Percentiles rank a stretch among this genome's conserved stretches.
phyloP scores from a whole-genome alignment of 1,140 invertebrate genomes.

The Kradibia gibbosae region DNA sequence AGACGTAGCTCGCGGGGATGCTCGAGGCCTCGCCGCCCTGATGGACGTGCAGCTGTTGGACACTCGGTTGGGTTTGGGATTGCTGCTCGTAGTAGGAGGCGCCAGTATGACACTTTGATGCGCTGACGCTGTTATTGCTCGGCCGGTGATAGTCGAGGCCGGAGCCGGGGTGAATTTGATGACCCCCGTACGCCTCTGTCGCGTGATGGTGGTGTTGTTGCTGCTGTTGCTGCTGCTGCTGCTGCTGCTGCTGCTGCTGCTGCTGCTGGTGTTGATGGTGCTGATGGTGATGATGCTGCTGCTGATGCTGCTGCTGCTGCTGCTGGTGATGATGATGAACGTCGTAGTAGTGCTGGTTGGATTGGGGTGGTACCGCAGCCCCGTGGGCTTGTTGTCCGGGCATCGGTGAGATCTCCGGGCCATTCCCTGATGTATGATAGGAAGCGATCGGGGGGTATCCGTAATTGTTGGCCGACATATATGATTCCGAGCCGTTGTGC shows the following conservation, averaged over 20 bases:
- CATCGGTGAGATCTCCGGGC: neutral
- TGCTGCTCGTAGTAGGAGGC: constrained; percentile 69
- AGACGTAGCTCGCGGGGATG: constrained; percentile 70
- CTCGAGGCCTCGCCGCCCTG: constrained; percentile 72
- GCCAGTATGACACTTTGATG: constrained; percentile 32
- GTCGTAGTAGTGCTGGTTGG: constrained; percentile 33
- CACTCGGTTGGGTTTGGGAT: constrained; percentile 5
- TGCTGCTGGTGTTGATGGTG: constrained; percentile 16
- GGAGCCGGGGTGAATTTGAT: constrained; percentile 49
- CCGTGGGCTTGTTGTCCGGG: constrained; percentile 27
- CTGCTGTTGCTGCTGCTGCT: constrained; percentile 36
- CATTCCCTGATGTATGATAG: constrained; percentile 19
- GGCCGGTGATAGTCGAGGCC: constrained; percentile 31
- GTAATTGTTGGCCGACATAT: constrained; percentile 52
- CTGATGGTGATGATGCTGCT: constrained; percentile 29
- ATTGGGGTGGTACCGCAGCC: neutral
- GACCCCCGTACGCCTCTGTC: constrained; percentile 60
- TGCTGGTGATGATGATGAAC: constrained; percentile 30
- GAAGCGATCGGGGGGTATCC: constrained; percentile 38
- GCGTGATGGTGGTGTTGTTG: constrained; percentile 54
- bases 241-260: constrained; percentile 20
- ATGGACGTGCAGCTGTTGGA: constrained; percentile 67
- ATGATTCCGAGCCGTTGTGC: constrained; percentile 66
- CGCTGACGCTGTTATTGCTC: constrained; percentile 51
- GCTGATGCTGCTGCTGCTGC: constrained; percentile 32